Percentiles rank a stretch among this genome's conserved stretches.
These are phyloP conservation scores for Microvelia longipes DNA, from an alignment of 1,140 invertebrate species.

Conservation along the genomic window DNA sequence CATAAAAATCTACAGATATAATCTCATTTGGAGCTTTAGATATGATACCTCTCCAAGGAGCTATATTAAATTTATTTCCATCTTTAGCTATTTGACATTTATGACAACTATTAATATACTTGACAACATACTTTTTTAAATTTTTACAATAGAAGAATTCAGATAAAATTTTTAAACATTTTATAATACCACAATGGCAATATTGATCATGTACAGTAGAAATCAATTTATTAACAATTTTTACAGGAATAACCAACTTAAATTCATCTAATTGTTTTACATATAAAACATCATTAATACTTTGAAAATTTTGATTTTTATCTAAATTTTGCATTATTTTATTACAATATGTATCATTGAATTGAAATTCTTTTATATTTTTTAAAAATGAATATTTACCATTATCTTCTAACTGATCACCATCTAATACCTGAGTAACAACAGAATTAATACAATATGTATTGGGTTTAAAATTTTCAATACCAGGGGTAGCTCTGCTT, in stretches of 20 bases:
- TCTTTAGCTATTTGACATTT: neutral
- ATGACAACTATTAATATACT: neutral
- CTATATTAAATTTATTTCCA: neutral
- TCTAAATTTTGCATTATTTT: no score
- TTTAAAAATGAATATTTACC: no score
- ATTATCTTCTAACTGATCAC: no score
- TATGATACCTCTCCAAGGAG: neutral
- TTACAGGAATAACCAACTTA: neutral
- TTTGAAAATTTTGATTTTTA: no score
- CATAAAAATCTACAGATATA: neutral
- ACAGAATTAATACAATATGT: no score
- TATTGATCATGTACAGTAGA: neutral
- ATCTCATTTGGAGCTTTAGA: neutral
- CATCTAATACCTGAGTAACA: no score
- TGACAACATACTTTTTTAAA: neutral
- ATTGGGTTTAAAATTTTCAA: no score
- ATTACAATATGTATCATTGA: no score
- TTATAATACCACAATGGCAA: neutral
- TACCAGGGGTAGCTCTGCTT: no score
- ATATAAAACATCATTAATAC: no score
- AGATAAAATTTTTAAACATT: neutral
- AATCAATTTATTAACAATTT: constrained; percentile 29
- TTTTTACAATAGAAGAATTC: neutral
- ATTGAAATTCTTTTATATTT: no score
- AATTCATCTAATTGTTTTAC: no score